A percentile compares a stretch with the other conserved stretches of the same genome.
Evolutionary conservation across 2,888 invertebrate species (phyloP).

Genomic region (Drosophila birchii): DNA sequence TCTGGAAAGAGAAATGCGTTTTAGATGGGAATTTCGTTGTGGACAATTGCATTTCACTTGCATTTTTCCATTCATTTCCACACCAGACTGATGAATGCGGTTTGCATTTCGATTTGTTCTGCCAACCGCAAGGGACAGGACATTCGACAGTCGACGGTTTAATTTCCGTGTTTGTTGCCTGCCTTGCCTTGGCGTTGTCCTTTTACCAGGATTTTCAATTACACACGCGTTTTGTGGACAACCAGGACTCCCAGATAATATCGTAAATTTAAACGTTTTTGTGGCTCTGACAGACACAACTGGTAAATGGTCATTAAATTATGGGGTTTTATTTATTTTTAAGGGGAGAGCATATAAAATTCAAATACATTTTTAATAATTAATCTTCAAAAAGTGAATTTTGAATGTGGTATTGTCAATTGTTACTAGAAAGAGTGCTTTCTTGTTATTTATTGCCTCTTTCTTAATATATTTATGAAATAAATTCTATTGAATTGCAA

Average conservation of each 20-base stretch:
- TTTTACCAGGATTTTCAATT: conserved; percentile 39
- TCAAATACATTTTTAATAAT: neutral
- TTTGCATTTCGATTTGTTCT: conserved; percentile 28
- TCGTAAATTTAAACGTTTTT: conserved; percentile 49
- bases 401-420: neutral
- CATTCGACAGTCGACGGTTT: conserved; percentile 47
- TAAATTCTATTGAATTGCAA: neutral
- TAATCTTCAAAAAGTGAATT: neutral
- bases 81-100: conserved; percentile 26
- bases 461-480: neutral
- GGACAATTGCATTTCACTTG: conserved; percentile 47
- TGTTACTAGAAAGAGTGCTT: neutral
- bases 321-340: neutral
- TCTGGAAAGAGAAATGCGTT: neutral
- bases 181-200: conserved; percentile 3
- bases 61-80: conserved; percentile 50
- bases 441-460: neutral
- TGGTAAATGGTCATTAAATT: conserved; percentile 7
- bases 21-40: neutral
- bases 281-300: conserved; percentile 22
- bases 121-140: conserved; percentile 46
- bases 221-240: conserved; percentile 30
- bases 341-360: neutral
- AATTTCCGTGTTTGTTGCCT: conserved; percentile 44
- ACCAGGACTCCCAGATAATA: conserved; percentile 7